A percentile compares a stretch with the other conserved stretches of the same genome.
Evolutionary conservation across 2,113 vertebrate genomes (phyloP).

Genomic region (Prietella phreatophila): DNA sequence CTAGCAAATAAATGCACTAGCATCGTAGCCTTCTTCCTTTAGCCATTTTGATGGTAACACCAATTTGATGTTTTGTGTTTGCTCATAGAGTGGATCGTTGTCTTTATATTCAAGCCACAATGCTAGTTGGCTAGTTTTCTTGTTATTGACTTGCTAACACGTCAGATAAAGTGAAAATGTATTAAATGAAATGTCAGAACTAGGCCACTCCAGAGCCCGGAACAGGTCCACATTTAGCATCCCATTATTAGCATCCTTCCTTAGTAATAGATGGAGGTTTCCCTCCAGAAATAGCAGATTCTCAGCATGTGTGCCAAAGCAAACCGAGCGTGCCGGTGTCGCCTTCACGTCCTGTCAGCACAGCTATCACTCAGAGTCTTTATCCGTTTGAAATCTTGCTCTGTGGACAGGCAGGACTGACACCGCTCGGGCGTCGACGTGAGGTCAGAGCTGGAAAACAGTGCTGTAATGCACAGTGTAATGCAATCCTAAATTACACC

Average conservation of each 20-base stretch:
- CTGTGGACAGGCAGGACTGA: conserved; percentile 58
- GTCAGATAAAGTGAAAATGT: neutral
- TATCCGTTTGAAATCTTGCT: conserved; percentile 46
- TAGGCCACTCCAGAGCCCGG: neutral
- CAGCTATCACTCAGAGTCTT: conserved; percentile 35
- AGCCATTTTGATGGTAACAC: neutral
- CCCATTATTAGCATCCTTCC: conserved; percentile 26
- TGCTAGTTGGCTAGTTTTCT: neutral
- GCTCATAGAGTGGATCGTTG: neutral
- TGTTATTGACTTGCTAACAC: neutral
- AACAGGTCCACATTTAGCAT: neutral
- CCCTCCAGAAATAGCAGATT: conserved; percentile 59
- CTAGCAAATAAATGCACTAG: neutral
- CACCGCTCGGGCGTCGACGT: conserved; percentile 23
- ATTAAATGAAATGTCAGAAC: neutral
- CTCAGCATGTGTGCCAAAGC: conserved; percentile 52
- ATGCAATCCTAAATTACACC: conserved; percentile 45
- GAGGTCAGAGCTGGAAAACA: conserved; percentile 7
- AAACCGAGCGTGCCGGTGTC: conserved; percentile 56
- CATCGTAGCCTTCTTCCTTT: neutral
- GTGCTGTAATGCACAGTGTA: neutral
- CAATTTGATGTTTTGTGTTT: neutral
- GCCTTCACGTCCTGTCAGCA: conserved; percentile 62
- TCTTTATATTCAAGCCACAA: neutral
- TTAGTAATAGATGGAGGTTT: conserved; percentile 27